Percentiles rank a stretch among this genome's conserved stretches.
Evolutionary conservation across 2,888 invertebrate species (phyloP).

Genomic region (Psococerastis gibbosa): DNA sequence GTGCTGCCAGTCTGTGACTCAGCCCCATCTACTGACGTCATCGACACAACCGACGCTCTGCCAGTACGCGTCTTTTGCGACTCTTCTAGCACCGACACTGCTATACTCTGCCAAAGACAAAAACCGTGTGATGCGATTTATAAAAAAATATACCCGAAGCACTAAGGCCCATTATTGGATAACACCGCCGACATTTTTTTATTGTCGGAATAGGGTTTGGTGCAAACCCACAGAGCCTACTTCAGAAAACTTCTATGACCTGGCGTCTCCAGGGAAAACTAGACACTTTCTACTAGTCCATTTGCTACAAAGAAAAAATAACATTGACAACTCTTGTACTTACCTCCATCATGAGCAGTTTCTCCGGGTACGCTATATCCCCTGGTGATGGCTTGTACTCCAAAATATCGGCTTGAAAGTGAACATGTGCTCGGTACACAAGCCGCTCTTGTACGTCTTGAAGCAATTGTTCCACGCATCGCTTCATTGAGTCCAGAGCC

Average conservation of each 20-base stretch:
- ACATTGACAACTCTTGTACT: too few species aligned
- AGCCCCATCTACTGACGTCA: conserved; percentile 30
- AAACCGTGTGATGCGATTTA: too few species aligned
- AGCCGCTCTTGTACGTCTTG: conserved; percentile 93
- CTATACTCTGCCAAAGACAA: conserved; percentile 39
- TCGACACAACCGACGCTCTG: conserved; percentile 45
- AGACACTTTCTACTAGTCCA: too few species aligned
- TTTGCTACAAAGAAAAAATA: too few species aligned
- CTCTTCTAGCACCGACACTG: conserved; percentile 40
- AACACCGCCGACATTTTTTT: too few species aligned
- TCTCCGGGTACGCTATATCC: conserved; percentile 95
- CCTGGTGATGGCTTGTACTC: conserved; percentile 78
- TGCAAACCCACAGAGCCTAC: too few species aligned
- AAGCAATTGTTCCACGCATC: conserved; percentile 58
- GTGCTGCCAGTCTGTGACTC: too few species aligned
- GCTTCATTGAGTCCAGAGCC: conserved; percentile 56
- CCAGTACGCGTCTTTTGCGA: conserved; percentile 42
- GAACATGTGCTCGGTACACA: conserved; percentile 87
- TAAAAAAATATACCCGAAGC: too few species aligned
- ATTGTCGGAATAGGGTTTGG: too few species aligned
- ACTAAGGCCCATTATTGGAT: too few species aligned
- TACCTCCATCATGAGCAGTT: conserved; percentile 93
- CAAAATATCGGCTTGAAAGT: conserved; percentile 78
- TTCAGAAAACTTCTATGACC: too few species aligned
- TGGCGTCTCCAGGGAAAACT: too few species aligned